Base-by-base conservation (phyloP, 2,888 invertebrate species). In the Punctoribates punctum region DNA sequence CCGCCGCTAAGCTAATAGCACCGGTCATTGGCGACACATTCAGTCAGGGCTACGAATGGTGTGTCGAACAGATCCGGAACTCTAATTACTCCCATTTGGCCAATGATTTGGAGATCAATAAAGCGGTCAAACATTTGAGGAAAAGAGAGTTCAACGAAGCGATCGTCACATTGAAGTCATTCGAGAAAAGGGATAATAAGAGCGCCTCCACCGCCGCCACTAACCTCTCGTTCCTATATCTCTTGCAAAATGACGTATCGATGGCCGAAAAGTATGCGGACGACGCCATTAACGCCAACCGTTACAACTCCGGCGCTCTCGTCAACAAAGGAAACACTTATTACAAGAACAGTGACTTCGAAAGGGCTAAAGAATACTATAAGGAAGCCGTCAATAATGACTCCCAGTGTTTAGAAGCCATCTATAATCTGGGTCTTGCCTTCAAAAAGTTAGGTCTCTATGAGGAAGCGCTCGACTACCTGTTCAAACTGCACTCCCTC, bases 51-150 rank as follows among this genome's bases (percentile, higher is more conserved):
- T 87, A 87, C 81, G 85, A 87, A 79, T 87, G 87, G 91, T 98
- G 98, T 84, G 93, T 96, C 74, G 94, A 96, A 81, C 90, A 92
- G 27, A 91, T 98, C 73, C 94, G 95, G 83, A 73, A 81, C 70
- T 95, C 96, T n/a, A 90, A 89, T 83, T 92, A 91, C 81, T 88
- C 90, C 51, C 88, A 88, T 83, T 87, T 94, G 79, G 94, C 92
- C 62, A 91, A 90, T 81, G 96, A 92, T 86, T 85, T 96, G 80
- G 95, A 96, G 85, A 90, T 95, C 79, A 94, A 93, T 84, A 94
- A 94, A 84, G 93, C 93, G 0, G 89, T 93, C 79, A 92, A 92
- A 83, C 91, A 89, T 83, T 85, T 94, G 73, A 90, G 91, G 78
- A 91, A 92, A 83, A 89, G 91, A 78, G 91, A 94, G 82, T 88